These are phyloP conservation scores for Sarcophilus harrisii DNA, from an alignment of 2,797 vertebrate genomes.

Conservation along the genomic window DNA sequence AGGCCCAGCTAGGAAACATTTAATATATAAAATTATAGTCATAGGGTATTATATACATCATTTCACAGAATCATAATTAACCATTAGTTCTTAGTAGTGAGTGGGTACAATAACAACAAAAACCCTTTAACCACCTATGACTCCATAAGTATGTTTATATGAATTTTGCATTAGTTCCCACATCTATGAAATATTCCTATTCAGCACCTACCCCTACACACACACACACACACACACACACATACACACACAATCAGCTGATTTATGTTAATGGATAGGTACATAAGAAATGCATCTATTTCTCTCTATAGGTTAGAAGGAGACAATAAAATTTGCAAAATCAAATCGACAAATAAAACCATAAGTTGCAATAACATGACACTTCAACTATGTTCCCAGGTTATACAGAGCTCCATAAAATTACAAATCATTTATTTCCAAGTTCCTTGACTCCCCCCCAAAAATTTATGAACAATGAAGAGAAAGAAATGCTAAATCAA, in stretches of 20 bases:
- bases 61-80: conserved; percentile 54
- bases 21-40: conserved; percentile 58
- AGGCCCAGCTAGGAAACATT: conserved; percentile 11
- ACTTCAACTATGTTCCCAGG: neutral
- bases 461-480: neutral
- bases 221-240: too few relatives aligned
- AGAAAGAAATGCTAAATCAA: conserved; percentile 45
- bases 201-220: neutral
- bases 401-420: neutral
- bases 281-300: conserved; percentile 17
- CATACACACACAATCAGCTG: neutral
- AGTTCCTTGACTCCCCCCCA: neutral
- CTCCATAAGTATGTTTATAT: conserved; percentile 48
- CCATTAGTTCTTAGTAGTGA: conserved; percentile 8
- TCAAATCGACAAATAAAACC: conserved; percentile 35
- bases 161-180: conserved; percentile 47
- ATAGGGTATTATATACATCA: conserved; percentile 38
- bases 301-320: conserved; percentile 36
- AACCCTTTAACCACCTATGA: conserved; percentile 26
- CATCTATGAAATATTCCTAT: conserved; percentile 41
- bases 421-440: conserved; percentile 42
- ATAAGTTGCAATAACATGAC: conserved; percentile 29
- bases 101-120: conserved; percentile 42
- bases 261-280: conserved; percentile 1
- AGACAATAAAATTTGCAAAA: conserved; percentile 38